Evolutionary conservation across 1,140 invertebrate species (phyloP).

Genomic region (Trachymyrmex septentrionalis): DNA sequence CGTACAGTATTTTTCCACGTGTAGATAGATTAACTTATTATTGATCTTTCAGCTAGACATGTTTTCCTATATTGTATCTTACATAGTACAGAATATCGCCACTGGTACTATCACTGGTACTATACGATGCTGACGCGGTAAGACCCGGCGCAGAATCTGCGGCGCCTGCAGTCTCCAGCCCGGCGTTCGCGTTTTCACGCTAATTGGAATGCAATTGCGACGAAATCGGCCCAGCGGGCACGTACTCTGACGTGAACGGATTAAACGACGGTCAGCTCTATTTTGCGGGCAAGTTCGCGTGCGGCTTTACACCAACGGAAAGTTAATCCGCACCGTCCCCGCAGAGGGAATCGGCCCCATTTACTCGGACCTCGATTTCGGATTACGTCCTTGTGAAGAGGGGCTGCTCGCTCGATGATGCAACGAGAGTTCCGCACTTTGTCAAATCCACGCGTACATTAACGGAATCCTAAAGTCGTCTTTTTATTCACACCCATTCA

Average conservation of each 20-base stretch:
- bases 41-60: not conserved
- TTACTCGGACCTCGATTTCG: constrained; percentile 16
- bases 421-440: not conserved
- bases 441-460: constrained; percentile 2
- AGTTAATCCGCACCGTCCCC: constrained; percentile 25
- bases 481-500: too few species aligned
- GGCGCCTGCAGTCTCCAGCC: not conserved
- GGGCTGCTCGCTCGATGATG: not conserved
- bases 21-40: too few species aligned
- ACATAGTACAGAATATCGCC: not conserved
- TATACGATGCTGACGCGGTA: not conserved
- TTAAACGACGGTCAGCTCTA: constrained; percentile 49
- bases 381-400: constrained; percentile 25
- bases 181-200: not conserved
- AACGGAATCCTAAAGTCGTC: too few species aligned
- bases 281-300: constrained; percentile 45
- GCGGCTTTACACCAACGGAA: constrained; percentile 46
- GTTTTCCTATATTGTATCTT: not conserved
- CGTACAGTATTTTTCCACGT: too few species aligned
- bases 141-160: not conserved
- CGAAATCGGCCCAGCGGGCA: constrained; percentile 36
- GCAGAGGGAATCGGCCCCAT: constrained; percentile 14
- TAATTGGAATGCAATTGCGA: constrained; percentile 49
- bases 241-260: constrained; percentile 53
- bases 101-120: not conserved